These are phyloP conservation scores for Chaunax sp. DNA, from an alignment of 2,797 vertebrate species.

Conservation along the genomic window DNA sequence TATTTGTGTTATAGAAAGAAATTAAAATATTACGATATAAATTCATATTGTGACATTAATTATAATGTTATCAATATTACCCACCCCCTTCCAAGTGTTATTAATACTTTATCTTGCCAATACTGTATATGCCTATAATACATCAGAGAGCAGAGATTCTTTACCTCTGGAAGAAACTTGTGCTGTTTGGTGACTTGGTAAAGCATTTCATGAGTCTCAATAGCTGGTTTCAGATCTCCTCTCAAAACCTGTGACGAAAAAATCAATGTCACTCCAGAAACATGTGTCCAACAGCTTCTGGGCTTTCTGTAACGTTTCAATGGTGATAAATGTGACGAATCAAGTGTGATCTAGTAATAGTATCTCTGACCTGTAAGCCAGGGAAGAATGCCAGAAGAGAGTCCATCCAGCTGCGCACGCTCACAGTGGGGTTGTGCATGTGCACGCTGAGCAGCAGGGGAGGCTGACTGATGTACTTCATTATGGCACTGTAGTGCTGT, in stretches of 20 bases:
- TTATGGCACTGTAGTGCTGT: constrained; percentile 89
- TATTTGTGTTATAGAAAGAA: neutral
- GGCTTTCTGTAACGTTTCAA: neutral
- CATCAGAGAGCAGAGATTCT: neutral
- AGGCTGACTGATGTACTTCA: constrained; percentile 90
- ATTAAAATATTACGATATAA: neutral
- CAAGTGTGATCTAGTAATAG: neutral
- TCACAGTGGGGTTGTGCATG: constrained; percentile 90
- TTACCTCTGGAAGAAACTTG: constrained; percentile 89
- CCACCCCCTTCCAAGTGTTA: neutral
- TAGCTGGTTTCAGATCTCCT: constrained; percentile 88
- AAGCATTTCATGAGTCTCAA: constrained; percentile 90
- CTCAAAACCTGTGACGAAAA: constrained; percentile 82
- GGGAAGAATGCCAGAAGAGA: constrained; percentile 89
- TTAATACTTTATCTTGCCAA: neutral
- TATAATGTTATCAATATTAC: neutral
- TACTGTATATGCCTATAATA: neutral
- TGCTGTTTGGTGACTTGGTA: constrained; percentile 90
- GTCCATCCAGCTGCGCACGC: constrained; percentile 88
- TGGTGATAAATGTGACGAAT: constrained; percentile 8
- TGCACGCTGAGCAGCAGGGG: constrained; percentile 88
- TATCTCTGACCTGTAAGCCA: constrained; percentile 82
- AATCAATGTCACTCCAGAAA: neutral
- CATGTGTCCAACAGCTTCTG: neutral
- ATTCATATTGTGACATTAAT: neutral